phyloP scores from a whole-genome alignment of 2,888 invertebrate genomes.

The Physocephala rufipes region DNA sequence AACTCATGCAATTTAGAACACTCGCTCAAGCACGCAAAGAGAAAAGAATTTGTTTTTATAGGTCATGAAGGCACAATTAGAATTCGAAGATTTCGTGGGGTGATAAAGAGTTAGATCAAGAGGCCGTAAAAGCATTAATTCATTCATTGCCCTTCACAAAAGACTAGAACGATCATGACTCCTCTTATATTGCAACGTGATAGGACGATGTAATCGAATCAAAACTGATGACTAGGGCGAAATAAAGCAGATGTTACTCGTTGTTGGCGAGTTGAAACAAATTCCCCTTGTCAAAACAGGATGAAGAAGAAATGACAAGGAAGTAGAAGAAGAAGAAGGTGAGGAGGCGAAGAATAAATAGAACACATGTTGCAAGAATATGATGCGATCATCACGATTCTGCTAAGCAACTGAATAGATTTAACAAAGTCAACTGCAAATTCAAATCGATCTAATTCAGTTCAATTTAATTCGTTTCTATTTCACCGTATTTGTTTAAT shows the following conservation, averaged over 20 bases:
- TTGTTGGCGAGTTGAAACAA: no score
- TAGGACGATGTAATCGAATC: neutral
- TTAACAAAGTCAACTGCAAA: neutral
- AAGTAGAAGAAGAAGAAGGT: no score
- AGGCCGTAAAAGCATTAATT: no score
- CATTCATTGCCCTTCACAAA: no score
- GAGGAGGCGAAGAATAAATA: neutral
- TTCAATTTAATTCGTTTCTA: neutral
- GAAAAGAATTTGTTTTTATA: constrained; percentile 15
- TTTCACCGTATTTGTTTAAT: neutral
- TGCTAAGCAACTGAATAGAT: neutral
- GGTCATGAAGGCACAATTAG: constrained; percentile 32
- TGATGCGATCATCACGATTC: neutral
- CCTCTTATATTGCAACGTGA: no score
- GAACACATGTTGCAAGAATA: constrained; percentile 1
- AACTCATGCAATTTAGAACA: neutral
- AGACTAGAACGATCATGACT: no score
- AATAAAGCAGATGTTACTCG: neutral
- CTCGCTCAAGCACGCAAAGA: neutral
- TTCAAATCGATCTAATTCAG: neutral
- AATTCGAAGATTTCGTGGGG: constrained; percentile 23
- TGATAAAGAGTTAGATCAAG: constrained; percentile 9
- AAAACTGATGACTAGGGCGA: neutral
- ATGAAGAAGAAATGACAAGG: no score
- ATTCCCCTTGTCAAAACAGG: no score